phyloP scores from a whole-genome alignment of 2,113 vertebrate species.

The Charina bottae region DNA sequence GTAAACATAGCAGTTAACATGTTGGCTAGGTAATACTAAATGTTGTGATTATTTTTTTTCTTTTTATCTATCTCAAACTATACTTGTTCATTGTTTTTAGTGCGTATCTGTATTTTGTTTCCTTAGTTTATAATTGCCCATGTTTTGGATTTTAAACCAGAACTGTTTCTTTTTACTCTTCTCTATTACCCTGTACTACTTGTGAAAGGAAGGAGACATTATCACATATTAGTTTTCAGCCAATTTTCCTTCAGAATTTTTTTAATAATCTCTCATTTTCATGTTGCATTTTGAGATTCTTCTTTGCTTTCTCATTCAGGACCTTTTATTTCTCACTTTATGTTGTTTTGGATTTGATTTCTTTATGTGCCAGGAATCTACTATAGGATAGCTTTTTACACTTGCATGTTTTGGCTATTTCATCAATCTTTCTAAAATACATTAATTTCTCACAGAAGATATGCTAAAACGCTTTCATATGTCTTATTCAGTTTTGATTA shows the following conservation, averaged over 20 bases:
- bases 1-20: neutral
- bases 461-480: neutral
- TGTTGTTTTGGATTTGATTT: neutral
- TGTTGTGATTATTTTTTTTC: neutral
- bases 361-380: neutral
- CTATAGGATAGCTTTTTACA: neutral
- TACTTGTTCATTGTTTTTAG: neutral
- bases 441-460: neutral
- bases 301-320: neutral
- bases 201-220: neutral
- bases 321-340: neutral
- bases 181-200: no score
- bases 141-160: neutral
- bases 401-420: neutral
- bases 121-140: neutral
- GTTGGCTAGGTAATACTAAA: neutral
- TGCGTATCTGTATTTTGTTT: neutral
- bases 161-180: neutral
- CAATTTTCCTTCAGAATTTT: neutral
- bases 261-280: neutral
- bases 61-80: neutral
- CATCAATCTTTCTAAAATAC: neutral
- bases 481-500: neutral
- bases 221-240: neutral
- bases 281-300: neutral